phyloP scores from a whole-genome alignment of 2,113 vertebrate species.

The Dermatemys mawii region DNA sequence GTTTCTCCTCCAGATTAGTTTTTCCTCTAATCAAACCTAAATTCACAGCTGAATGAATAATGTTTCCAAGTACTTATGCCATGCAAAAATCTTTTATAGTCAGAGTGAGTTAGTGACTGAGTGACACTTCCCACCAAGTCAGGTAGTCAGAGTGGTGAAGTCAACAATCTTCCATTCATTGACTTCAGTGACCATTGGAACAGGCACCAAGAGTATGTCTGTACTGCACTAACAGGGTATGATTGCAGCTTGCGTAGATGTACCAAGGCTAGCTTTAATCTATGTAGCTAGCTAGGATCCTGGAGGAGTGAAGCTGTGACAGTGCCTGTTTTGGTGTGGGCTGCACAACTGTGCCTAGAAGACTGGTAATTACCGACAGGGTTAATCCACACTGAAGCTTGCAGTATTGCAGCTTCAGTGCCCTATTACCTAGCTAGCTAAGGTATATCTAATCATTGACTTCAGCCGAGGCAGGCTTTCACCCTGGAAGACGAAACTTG shows the following conservation, averaged over 20 bases:
- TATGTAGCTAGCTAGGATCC: neutral
- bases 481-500: neutral
- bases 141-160: neutral
- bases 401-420: neutral
- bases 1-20: conserved; percentile 29
- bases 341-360: neutral
- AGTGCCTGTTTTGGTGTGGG: neutral
- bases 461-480: neutral
- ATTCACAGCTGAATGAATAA: neutral
- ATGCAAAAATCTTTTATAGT: neutral
- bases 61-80: neutral
- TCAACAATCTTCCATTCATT: neutral
- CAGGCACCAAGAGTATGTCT: neutral
- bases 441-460: neutral
- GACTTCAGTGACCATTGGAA: neutral
- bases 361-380: too few relatives aligned
- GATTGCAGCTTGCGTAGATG: neutral
- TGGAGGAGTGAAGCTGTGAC: neutral
- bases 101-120: neutral
- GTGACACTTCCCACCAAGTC: neutral
- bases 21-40: conserved; percentile 41
- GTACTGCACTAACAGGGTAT: neutral
- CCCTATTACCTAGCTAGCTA: neutral
- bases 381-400: neutral
- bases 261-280: neutral